Evolutionary conservation across 2,888 invertebrate species (phyloP), one percentile per base, ranked within the genome.

Genomic region (Tubulanus polymorphus): DNA sequence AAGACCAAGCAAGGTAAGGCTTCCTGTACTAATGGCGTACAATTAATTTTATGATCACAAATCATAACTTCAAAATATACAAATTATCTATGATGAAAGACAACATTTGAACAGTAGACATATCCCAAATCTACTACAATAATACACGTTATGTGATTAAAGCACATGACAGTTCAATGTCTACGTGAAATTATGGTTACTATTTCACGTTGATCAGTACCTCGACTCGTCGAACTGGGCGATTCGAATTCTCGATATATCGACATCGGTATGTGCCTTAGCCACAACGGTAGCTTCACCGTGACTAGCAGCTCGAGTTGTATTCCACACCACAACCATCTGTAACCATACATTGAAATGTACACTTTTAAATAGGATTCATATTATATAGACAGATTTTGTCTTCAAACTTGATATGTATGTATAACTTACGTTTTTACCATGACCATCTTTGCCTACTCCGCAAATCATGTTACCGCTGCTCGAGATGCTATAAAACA

Each of bases 241-340:
- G 15, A 78, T 72, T 48, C 68, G 67, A 67, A 78, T 74, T 26
- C 70, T 60, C 15, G 60, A 53, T 25, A 78, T 77, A 57, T 75
- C 75, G 0, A 75, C 73, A 67, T 77, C 76, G 8, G 77, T 74
- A 61, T 76, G 76, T 54, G 78, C 78, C 56, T 77, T 77, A 30
- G 75, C 76, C 60, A 76, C 62, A 15, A 77, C 69, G 28, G 68
- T 62, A 48, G 76, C 69, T 55, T 76, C 74, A 28, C 73, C 59
- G 20, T 63, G 65, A 57, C 70, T 74, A 47, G 56, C 54, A 6
- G 70, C 73, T 52, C 62, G 63, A 20, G 69, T 68, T n/a, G 73
- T 75, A 61, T 71, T 72, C 76, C 76, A 77, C 20, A 76, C 66
- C 1, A 75, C 75, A 49, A 76, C 73, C 70, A 76, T 62, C 76